Evolutionary conservation across 2,888 invertebrate species (phyloP), one percentile per base, ranked within the genome.

Genomic region (Calameuta idolon): DNA sequence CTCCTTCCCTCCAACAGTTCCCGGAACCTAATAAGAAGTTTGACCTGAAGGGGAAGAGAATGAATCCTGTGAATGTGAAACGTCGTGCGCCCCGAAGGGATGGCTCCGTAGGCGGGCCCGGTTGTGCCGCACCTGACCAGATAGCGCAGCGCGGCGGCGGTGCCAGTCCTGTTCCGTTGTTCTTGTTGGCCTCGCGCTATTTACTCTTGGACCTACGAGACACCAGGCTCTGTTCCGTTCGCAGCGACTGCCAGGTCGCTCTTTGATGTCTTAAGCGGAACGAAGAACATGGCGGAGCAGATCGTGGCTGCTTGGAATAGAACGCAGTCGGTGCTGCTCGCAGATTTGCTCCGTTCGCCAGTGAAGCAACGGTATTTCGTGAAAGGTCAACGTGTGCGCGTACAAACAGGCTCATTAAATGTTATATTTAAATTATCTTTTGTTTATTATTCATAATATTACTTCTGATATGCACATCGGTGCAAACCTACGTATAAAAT

Each of bases 301-400:
- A 40, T 15, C 40, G 40, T 5, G 15, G 40, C 15, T 40, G 40
- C 40, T 40, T 40, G 40, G 40, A 40, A 40, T 40, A 40, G 40
- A 40, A 15, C 40, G 40, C 40, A 40, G 40, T 40, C 40, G 15
- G 40, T 5, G 40, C 40, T 40, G 15, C 15, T 40, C 40, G 15
- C 40, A 40, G 40, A 40, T 40, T 40, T 15, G 40, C 40, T 15
- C 40, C 15, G 5, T 40, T 40, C 40, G 5, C 55, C 76, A 79
- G 74, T 74, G 79, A 74, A 79, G 76, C 79, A 79, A 79, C 79
- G 79, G 79, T 79, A 79, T 79, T 76, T 76, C 40, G 79, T 79
- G 79, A 79, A 79, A 79, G 79, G 79, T 79, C 79, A 79, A 75
- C 68, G 68, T 75, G 31, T 37, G 30, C 69, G 37, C 15, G 15